Evolutionary conservation across 2,113 vertebrate genomes (phyloP).

Genomic region (Hippocampus comes): DNA sequence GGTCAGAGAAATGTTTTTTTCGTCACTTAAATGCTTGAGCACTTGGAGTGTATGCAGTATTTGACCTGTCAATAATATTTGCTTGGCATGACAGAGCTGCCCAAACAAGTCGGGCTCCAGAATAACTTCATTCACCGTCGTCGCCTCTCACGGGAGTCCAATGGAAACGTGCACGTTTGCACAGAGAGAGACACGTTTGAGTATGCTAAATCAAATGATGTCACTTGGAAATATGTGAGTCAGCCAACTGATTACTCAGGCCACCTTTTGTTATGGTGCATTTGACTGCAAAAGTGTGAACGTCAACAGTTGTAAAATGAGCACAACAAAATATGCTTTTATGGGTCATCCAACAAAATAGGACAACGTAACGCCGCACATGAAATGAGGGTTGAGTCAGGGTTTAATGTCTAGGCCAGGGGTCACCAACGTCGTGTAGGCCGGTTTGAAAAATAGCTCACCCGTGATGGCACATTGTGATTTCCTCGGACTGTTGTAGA

Average conservation of each 20-base stretch:
- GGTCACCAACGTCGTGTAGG: too few species aligned
- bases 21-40: conserved; percentile 24
- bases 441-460: too few species aligned
- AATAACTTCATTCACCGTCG: conserved; percentile 4
- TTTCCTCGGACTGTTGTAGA: too few species aligned
- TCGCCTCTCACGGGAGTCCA: conserved; percentile 4
- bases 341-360: too few species aligned
- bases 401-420: too few species aligned
- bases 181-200: background rate
- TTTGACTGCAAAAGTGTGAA: background rate
- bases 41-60: conserved; percentile 2
- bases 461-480: too few species aligned
- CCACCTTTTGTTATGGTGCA: background rate
- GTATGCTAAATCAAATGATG: conserved; percentile 3
- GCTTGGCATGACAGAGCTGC: conserved; percentile 25
- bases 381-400: too few species aligned
- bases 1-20: conserved; percentile 6
- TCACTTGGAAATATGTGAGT: background rate
- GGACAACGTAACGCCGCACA: too few species aligned
- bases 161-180: conserved; percentile 3
- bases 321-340: background rate
- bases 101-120: conserved; percentile 1
- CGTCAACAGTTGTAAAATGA: background rate
- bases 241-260: conserved; percentile 8
- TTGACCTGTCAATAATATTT: conserved; percentile 30